Conservation (phyloP, 2,888 invertebrate genomes). For the Drosophila maculinotata region DNA sequence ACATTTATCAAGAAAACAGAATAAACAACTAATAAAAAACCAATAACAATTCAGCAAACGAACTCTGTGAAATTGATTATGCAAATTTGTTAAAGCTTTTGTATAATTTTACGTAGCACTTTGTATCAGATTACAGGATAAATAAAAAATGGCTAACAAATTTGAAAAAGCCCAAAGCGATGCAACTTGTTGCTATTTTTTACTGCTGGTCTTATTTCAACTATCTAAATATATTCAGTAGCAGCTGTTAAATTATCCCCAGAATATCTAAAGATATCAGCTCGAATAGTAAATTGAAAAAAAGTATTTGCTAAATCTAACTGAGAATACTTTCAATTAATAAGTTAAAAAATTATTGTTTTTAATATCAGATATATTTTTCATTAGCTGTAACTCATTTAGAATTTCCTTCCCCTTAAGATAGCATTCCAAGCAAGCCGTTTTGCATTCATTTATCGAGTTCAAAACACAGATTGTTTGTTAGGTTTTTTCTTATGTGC, state of each 20-base stretch:
- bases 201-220: conserved; percentile 15
- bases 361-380: too few species aligned
- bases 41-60: conserved; percentile 7
- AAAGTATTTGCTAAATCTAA: too few species aligned
- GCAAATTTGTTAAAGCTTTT: conserved; percentile 43
- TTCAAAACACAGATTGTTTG: not conserved
- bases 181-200: conserved; percentile 3
- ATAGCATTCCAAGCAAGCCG: not conserved
- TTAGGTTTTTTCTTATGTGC: conserved; percentile 2
- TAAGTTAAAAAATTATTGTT: too few species aligned
- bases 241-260: not conserved
- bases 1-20: conserved; percentile 46
- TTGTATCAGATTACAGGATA: conserved; percentile 11
- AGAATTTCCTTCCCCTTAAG: not conserved
- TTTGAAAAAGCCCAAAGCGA: not conserved
- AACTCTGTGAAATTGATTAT: conserved; percentile 54
- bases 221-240: conserved; percentile 5
- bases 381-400: too few species aligned
- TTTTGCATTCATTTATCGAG: conserved; percentile 4
- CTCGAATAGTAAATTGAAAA: too few species aligned
- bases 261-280: too few species aligned
- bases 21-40: conserved; percentile 2
- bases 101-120: conserved; percentile 4
- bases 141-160: conserved; percentile 2
- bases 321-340: too few species aligned